phyloP scores from a whole-genome alignment of 2,888 invertebrate species.

The Sepioteuthis lessoniana region DNA sequence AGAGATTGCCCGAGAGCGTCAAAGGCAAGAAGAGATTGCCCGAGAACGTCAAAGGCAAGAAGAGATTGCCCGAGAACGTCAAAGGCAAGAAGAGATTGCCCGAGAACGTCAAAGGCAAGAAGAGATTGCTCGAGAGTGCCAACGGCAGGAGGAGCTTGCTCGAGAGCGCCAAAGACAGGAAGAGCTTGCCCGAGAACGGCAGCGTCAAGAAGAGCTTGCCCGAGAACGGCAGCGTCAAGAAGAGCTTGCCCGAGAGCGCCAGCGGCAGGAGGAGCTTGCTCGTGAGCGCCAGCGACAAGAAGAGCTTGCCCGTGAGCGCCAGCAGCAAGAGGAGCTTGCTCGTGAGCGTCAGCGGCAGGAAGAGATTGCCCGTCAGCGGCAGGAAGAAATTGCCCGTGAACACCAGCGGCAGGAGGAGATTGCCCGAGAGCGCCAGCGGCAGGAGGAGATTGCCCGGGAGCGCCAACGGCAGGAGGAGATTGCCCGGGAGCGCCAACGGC shows the following conservation, averaged over 20 bases:
- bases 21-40: background rate
- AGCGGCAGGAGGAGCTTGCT: background rate
- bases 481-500: background rate
- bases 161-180: background rate
- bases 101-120: background rate
- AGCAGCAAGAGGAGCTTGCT: background rate
- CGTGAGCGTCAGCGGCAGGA: background rate
- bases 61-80: background rate
- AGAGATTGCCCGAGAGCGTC: background rate
- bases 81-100: background rate
- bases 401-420: background rate
- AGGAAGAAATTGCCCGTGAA: background rate
- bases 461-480: background rate
- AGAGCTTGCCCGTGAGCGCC: background rate
- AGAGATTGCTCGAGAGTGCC: background rate
- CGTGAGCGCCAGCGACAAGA: background rate
- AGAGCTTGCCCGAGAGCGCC: background rate
- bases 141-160: background rate
- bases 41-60: background rate
- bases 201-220: background rate
- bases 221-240: background rate
- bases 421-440: background rate
- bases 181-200: background rate
- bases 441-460: conserved; percentile 7
- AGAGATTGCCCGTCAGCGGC: background rate